Conservation (phyloP, 2,888 invertebrate species). For the Diaphora mendica region DNA sequence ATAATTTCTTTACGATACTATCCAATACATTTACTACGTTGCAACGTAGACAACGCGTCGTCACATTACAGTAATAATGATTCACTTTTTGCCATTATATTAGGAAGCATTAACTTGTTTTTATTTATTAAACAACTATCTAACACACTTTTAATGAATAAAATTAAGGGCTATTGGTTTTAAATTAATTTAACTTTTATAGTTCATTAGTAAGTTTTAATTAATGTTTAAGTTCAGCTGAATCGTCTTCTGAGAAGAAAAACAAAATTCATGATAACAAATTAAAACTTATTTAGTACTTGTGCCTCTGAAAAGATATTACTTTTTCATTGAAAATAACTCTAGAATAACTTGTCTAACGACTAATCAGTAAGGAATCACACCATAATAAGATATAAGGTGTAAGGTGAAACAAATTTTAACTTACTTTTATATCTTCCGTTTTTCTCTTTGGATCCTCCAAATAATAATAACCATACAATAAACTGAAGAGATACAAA, state of each 20-base stretch:
- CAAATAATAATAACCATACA: constrained; percentile 90
- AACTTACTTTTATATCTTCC: constrained; percentile 61
- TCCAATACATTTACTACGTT: too few species aligned
- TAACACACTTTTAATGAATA: neutral
- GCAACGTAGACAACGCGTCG: too few species aligned
- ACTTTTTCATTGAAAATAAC: too few species aligned
- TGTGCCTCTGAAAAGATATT: too few species aligned
- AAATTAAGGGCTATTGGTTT: neutral
- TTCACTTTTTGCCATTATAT: too few species aligned
- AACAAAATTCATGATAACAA: neutral
- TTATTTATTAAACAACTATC: neutral
- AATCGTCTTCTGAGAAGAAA: neutral
- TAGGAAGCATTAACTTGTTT: too few species aligned
- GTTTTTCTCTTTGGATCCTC: constrained; percentile 86
- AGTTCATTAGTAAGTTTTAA: neutral
- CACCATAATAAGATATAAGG: neutral
- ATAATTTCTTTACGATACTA: too few species aligned
- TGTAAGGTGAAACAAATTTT: neutral
- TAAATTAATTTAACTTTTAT: neutral
- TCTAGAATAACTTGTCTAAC: too few species aligned
- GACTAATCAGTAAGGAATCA: too few species aligned
- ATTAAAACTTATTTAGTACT: too few species aligned
- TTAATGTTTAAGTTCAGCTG: neutral
- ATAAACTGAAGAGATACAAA: constrained; percentile 90
- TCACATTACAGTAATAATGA: too few species aligned